These are phyloP conservation scores for Lycaon pictus DNA, from an alignment of 2,113 vertebrate genomes.

Conservation along the genomic window DNA sequence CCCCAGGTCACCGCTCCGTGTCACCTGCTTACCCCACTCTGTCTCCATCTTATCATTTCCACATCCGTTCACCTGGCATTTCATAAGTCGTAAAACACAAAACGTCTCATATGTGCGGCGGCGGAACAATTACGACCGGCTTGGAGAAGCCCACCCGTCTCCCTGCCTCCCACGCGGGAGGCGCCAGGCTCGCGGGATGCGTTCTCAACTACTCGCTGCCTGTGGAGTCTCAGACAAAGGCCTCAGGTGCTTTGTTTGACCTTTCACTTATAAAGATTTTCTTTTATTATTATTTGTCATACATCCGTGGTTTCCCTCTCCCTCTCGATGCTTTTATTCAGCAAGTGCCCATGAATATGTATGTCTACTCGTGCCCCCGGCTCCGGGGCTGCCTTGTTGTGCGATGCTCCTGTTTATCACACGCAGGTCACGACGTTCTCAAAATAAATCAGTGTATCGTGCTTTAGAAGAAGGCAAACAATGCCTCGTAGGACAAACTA, in stretches of 20 bases:
- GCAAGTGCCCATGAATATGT: fast-evolving
- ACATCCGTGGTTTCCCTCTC: background rate
- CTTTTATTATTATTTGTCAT: background rate
- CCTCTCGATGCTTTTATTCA: background rate
- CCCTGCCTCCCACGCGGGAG: too few species aligned
- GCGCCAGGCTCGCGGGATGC: fast-evolving
- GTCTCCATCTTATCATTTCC: background rate
- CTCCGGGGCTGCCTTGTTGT: background rate
- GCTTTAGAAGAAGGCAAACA: background rate
- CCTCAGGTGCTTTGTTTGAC: background rate
- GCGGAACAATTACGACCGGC: fast-evolving
- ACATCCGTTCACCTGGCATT: fast-evolving
- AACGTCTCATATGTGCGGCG: fast-evolving
- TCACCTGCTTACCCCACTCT: background rate
- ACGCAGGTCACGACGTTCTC: background rate
- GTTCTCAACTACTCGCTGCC: too few species aligned
- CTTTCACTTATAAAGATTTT: background rate
- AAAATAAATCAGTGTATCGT: background rate
- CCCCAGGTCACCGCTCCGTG: background rate
- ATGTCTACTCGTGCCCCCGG: background rate
- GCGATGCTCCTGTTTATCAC: background rate
- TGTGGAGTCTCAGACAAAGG: background rate
- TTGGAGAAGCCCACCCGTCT: background rate
- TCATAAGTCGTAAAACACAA: too few species aligned
- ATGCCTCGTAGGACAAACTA: background rate